Evolutionary conservation across 2,113 vertebrate genomes (phyloP).

Genomic region (Lontra canadensis): DNA sequence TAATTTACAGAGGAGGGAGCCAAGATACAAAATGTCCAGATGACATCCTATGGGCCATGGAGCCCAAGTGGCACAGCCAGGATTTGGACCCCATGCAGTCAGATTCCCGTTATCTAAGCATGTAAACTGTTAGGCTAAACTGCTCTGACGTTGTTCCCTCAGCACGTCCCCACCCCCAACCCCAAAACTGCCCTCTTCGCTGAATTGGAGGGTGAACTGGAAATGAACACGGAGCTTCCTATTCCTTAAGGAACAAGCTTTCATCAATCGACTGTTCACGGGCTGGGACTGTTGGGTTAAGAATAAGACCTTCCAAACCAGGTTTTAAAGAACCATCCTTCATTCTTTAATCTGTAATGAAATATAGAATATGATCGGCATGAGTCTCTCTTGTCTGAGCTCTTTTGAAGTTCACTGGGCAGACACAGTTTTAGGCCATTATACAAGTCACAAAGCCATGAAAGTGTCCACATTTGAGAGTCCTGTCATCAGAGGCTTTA

Average conservation of each 20-base stretch:
- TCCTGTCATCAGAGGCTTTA: neutral
- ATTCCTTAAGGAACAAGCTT: neutral
- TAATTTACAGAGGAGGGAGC: slow-evolving; percentile 36
- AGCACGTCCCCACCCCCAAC: neutral
- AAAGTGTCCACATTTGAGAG: neutral
- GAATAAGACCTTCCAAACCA: slow-evolving; percentile 42
- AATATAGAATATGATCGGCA: neutral
- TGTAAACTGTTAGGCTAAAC: neutral
- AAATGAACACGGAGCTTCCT: neutral
- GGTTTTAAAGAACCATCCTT: slow-evolving; percentile 22
- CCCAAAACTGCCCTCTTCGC: neutral
- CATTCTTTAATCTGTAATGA: slow-evolving; percentile 56
- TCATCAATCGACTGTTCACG: neutral
- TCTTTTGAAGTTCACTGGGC: slow-evolving; percentile 11
- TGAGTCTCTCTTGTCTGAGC: neutral
- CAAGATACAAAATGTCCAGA: slow-evolving; percentile 12
- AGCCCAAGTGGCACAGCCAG: neutral
- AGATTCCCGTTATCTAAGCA: neutral
- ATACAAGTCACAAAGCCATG: neutral
- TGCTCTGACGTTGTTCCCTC: neutral
- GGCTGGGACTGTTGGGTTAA: slow-evolving; percentile 8
- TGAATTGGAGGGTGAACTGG: neutral
- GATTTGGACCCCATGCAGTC: neutral
- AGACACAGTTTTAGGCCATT: slow-evolving; percentile 26
- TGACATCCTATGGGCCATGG: neutral